Conservation (phyloP, 2,113 vertebrate species). For the Paradoxurus hermaphroditus region DNA sequence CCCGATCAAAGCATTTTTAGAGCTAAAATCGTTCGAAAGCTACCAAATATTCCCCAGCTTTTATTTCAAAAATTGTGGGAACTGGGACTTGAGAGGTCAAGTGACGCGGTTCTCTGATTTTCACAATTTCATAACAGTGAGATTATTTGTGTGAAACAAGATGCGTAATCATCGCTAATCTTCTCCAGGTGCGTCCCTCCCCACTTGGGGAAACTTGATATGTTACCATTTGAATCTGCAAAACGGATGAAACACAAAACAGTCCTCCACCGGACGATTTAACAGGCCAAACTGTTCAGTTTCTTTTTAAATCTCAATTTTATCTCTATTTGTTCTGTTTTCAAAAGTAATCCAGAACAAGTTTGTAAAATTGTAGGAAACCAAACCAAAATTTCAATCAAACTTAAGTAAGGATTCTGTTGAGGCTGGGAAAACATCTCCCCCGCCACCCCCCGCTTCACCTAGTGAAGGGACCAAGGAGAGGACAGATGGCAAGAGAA, state of each 20-base stretch:
- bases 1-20: neutral
- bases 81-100: neutral
- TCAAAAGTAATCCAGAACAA: conserved; percentile 10
- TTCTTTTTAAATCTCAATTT: conserved; percentile 6
- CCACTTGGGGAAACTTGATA: neutral
- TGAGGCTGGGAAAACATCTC: neutral
- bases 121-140: neutral
- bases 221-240: neutral
- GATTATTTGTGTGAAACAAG: conserved; percentile 43
- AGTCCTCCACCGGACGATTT: neutral
- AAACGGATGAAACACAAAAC: neutral
- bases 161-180: neutral
- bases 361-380: neutral
- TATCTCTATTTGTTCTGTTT: neutral
- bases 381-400: neutral
- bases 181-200: conserved; percentile 4
- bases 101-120: conserved; percentile 2
- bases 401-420: neutral
- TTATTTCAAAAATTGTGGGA: neutral
- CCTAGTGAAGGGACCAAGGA: neutral
- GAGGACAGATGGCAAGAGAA: neutral
- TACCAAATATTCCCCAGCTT: neutral
- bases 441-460: too few relatives aligned
- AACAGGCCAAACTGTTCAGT: neutral
- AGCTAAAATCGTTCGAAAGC: neutral